Conservation (phyloP, 2,797 vertebrate genomes). For the Sebastes paucispinis region DNA sequence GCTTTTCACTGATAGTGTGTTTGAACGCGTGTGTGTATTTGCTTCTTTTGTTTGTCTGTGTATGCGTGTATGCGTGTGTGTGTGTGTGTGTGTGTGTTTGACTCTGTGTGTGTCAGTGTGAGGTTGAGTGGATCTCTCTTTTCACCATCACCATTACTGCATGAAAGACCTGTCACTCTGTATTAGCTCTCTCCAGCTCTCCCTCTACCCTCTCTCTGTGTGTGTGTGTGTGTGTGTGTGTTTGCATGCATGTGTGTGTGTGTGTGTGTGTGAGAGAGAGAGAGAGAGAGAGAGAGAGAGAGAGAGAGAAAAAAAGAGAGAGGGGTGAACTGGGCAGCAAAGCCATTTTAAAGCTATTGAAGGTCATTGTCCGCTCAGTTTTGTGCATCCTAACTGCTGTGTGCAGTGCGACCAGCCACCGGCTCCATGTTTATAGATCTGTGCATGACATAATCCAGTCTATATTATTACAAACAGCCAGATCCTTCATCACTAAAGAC, state of each 20-base stretch:
- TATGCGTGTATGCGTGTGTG: conserved; percentile 1
- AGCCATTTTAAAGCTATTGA: conserved; percentile 77
- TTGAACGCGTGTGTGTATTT: conserved; percentile 1
- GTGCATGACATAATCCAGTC: conserved; percentile 45
- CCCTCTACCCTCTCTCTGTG: conserved; percentile 37
- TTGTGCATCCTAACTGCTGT: conserved; percentile 48
- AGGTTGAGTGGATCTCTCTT: conserved; percentile 81
- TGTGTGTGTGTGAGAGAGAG: conserved; percentile 11
- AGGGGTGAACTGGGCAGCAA: conserved; percentile 59
- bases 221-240: conserved; percentile 11
- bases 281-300: conserved; percentile 1
- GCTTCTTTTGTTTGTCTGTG: neutral
- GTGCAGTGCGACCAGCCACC: conserved; percentile 5
- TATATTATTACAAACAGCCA: conserved; percentile 10
- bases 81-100: neutral
- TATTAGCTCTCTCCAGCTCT: conserved; percentile 77
- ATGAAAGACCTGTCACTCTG: conserved; percentile 85
- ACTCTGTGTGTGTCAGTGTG: conserved; percentile 50
- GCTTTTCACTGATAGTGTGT: neutral
- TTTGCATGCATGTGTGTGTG: conserved; percentile 23
- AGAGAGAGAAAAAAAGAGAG: conserved; percentile 5
- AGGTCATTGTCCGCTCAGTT: conserved; percentile 76
- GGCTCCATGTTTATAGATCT: conserved; percentile 39
- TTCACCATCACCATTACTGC: conserved; percentile 85
- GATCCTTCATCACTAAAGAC: conserved; percentile 3